Evolutionary conservation across 2,113 vertebrate genomes (phyloP).

Genomic region (Neolamprologus sp.): DNA sequence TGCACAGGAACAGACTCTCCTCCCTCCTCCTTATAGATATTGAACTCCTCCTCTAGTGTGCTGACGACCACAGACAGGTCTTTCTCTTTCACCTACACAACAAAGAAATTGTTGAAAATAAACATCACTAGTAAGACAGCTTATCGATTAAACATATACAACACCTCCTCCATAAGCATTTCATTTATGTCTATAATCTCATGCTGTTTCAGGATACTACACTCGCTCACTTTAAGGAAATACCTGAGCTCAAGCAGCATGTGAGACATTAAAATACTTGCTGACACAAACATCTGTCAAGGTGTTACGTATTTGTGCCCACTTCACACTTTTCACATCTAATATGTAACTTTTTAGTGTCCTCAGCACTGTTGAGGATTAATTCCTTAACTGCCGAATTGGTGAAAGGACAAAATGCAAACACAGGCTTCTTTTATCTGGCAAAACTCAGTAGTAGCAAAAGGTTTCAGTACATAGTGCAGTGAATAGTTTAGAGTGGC

Average conservation of each 20-base stretch:
- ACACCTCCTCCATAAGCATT: not conserved
- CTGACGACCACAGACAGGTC: constrained; percentile 86
- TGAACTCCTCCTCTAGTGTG: constrained; percentile 86
- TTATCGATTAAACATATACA: not conserved
- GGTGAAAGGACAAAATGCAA: not conserved
- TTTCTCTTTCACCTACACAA: constrained; percentile 83
- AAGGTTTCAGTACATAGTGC: not conserved
- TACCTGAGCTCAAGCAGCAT: not conserved
- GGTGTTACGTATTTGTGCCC: constrained; percentile 3
- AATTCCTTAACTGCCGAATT: not conserved
- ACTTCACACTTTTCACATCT: constrained; percentile 16
- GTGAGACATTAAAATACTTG: constrained; percentile 6
- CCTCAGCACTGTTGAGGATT: not conserved
- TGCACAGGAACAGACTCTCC: constrained; percentile 80
- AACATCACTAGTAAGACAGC: not conserved
- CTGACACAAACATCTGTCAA: constrained; percentile 22
- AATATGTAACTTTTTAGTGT: constrained; percentile 25
- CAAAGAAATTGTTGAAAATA: not conserved
- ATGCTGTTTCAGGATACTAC: not conserved
- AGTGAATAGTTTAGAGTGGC: not conserved
- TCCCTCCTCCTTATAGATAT: constrained; percentile 84
- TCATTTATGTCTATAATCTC: not conserved
- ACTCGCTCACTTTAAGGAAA: not conserved
- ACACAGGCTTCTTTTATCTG: not conserved
- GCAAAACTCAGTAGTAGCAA: not conserved